phyloP scores from a whole-genome alignment of 2,113 vertebrate genomes.

The Theropithecus gelada region DNA sequence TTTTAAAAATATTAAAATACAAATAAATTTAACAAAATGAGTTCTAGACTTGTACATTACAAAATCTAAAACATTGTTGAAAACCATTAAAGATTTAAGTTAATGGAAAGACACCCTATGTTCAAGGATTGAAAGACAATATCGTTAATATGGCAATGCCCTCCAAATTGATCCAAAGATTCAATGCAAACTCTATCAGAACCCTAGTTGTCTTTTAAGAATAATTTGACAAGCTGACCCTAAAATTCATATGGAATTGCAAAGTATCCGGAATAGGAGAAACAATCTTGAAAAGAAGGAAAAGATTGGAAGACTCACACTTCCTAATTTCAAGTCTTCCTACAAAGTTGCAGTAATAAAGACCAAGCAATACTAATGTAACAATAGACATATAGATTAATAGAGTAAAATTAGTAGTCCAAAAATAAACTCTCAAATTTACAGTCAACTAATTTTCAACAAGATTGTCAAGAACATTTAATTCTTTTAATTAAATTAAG shows the following conservation, averaged over 20 bases:
- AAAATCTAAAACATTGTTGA: not conserved
- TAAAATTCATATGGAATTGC: not conserved
- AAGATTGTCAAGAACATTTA: not conserved
- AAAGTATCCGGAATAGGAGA: not conserved
- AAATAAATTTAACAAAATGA: not conserved
- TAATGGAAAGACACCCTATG: not conserved
- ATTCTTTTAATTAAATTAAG: not conserved
- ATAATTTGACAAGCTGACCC: not conserved
- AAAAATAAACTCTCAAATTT: not conserved
- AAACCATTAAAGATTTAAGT: not conserved
- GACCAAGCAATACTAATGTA: not conserved
- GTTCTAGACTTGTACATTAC: not conserved
- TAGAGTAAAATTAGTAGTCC: not conserved
- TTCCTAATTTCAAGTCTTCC: not conserved
- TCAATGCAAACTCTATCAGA: not conserved
- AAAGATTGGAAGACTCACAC: not conserved
- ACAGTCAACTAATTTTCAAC: not conserved
- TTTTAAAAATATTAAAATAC: not conserved
- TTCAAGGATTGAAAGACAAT: not conserved
- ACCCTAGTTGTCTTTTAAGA: not conserved
- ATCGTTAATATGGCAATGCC: not conserved
- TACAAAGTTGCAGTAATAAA: not conserved
- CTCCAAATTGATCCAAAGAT: not conserved
- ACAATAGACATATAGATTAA: not conserved
- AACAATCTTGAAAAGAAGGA: not conserved